These are phyloP conservation scores for Laticauda laticaudata DNA, from an alignment of 2,113 vertebrate genomes.

Conservation along the genomic window DNA sequence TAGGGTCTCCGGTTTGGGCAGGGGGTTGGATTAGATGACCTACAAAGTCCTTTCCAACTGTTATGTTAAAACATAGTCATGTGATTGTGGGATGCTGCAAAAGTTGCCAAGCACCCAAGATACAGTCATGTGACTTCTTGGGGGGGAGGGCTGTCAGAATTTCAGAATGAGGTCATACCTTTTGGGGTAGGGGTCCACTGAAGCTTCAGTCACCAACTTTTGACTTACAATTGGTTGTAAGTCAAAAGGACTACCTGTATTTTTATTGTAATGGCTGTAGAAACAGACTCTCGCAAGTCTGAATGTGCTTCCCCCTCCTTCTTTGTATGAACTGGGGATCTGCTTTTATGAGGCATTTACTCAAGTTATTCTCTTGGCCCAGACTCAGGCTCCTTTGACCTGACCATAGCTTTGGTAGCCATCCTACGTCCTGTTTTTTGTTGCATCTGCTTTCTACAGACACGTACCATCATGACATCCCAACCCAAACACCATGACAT, in stretches of 20 bases:
- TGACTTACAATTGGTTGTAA: neutral
- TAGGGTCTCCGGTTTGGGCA: too few relatives aligned
- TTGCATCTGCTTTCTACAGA: neutral
- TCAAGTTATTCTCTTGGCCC: neutral
- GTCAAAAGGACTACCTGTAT: neutral
- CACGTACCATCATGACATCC: neutral
- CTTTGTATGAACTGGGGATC: neutral
- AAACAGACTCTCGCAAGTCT: neutral
- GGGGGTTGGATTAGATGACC: too few relatives aligned
- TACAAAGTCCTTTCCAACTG: too few relatives aligned
- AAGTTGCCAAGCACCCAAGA: neutral
- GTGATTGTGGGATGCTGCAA: neutral
- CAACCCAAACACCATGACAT: neutral
- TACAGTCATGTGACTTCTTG: neutral
- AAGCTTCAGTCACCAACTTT: neutral
- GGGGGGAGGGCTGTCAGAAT: neutral
- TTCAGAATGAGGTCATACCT: neutral
- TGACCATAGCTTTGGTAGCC: neutral
- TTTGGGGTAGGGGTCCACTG: neutral
- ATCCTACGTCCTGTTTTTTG: neutral
- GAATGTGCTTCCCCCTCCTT: neutral
- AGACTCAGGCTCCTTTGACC: neutral
- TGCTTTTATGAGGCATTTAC: neutral
- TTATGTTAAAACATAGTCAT: too few relatives aligned
- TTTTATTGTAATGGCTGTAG: neutral